Evolutionary conservation across 2,797 vertebrate species (phyloP).

Genomic region (Antrozous pallidus): DNA sequence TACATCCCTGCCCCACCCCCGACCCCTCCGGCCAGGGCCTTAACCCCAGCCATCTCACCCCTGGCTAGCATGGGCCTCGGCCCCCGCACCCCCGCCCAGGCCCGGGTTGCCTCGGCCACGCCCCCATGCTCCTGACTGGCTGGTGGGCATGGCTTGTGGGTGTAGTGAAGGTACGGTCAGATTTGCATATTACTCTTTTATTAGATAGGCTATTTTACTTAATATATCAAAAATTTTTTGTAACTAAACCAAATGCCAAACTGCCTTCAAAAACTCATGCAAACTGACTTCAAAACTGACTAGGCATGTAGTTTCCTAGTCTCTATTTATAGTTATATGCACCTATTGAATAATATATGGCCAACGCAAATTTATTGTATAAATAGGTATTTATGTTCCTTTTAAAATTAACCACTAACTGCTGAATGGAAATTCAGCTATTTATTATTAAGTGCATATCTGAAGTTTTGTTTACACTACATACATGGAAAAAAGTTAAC

Average conservation of each 20-base stretch:
- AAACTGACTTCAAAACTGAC: constrained; percentile 63
- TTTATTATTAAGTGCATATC: constrained; percentile 73
- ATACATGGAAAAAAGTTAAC: constrained; percentile 82
- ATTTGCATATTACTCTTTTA: too few species aligned
- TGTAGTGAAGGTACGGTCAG: too few species aligned
- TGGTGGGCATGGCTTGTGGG: too few species aligned
- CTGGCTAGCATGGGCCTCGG: too few species aligned
- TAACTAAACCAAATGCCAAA: constrained; percentile 82
- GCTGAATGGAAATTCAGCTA: constrained; percentile 76
- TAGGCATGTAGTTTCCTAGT: constrained; percentile 76
- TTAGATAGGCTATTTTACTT: constrained; percentile 86
- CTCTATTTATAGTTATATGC: constrained; percentile 78
- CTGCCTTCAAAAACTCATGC: constrained; percentile 50
- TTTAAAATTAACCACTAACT: constrained; percentile 80
- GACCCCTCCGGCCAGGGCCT: too few species aligned
- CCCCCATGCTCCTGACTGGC: too few species aligned
- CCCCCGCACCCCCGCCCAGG: too few species aligned
- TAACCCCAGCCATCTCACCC: too few species aligned
- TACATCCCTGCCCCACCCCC: too few species aligned
- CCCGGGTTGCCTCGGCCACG: too few species aligned
- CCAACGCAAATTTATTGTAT: constrained; percentile 79
- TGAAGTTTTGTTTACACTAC: constrained; percentile 82
- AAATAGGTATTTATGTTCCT: constrained; percentile 82
- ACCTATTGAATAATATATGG: constrained; percentile 69
- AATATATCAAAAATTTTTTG: constrained; percentile 82